These are phyloP conservation scores for Himalopsyche phryganea DNA, from an alignment of 1,140 invertebrate genomes.

Conservation along the genomic window DNA sequence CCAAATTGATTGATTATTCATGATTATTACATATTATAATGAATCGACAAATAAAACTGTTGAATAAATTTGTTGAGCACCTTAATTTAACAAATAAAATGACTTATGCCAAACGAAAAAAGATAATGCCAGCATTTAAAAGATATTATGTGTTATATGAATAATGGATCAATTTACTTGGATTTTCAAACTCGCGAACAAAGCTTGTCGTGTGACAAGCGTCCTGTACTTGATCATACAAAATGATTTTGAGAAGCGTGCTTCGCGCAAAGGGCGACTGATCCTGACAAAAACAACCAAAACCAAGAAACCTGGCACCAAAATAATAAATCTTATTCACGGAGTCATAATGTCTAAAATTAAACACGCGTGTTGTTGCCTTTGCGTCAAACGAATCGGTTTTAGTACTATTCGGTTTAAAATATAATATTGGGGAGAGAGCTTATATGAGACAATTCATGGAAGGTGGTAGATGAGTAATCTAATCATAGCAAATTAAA, in stretches of 20 bases:
- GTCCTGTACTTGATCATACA: background rate
- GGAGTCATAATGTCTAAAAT: slow-evolving; percentile 13
- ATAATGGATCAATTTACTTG: no score
- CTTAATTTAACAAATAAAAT: no score
- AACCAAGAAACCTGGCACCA: slow-evolving; percentile 1
- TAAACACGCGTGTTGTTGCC: slow-evolving; percentile 1
- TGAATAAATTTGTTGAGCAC: no score
- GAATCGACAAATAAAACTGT: no score
- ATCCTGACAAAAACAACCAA: background rate
- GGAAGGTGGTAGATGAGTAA: background rate
- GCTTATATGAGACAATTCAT: background rate
- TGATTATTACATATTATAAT: no score
- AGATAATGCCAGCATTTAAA: no score
- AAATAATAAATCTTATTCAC: slow-evolving; percentile 12
- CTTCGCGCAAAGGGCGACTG: background rate
- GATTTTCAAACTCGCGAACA: no score
- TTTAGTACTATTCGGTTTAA: slow-evolving; percentile 1
- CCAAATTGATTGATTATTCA: no score
- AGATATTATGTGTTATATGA: no score
- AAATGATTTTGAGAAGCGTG: background rate
- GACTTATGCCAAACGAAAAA: no score
- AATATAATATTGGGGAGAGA: slow-evolving; percentile 10
- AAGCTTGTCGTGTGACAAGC: background rate
- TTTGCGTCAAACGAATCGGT: background rate
- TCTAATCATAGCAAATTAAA: background rate